Base-by-base conservation (phyloP, 2,888 invertebrate genomes). In the Drymonia ruficornis region DNA sequence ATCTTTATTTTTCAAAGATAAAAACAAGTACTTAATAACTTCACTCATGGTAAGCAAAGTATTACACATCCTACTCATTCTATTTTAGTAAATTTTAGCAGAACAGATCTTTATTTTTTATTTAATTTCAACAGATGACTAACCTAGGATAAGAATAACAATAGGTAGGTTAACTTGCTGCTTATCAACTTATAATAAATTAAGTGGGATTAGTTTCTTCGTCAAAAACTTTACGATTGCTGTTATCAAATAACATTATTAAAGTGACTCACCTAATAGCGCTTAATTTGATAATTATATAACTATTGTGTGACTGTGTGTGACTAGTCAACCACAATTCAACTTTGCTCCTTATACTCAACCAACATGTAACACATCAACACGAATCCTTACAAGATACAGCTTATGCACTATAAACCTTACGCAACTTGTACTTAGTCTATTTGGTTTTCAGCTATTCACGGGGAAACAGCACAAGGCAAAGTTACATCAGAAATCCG, bases 351-450 rank as follows among this genome's bases (percentile, higher is more conserved):
- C n/a, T n/a, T 36, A 36, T 13, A n/a, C 4, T 31, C 12, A 12
- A 31, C 31, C 9, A 31, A 11, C 9, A 31, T 11, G 11, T 31
- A 11, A 9, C 31, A 31, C 31, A 11, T 31, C 9, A 31, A n/a
- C 36, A 36, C n/a, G 36, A n/a, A 36, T n/a, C 13, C 36, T n/a
- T 23, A 23, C 23, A 23, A 23, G 7, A 23, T 23, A 23, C 23
- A 2, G 23, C 23, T 23, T n/a, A n/a, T 36, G 7, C 36, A 36
- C 11, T 43, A 5, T 52, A 59, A 54, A 52, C 58, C 52, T 57
- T 56, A 49, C 55, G 55, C 40, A 42, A 42, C 55, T 69, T 69
- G 72, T 63, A 69, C 62, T 69, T 65, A 68, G 34, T 53, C 50
- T 61, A 68, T 60, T 67, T 51, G 62, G 49, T 60, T 53, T 49